Evolutionary conservation across 2,113 vertebrate genomes (phyloP), one percentile per base, ranked within the genome.

Genomic region (Xiphophorus hellerii): DNA sequence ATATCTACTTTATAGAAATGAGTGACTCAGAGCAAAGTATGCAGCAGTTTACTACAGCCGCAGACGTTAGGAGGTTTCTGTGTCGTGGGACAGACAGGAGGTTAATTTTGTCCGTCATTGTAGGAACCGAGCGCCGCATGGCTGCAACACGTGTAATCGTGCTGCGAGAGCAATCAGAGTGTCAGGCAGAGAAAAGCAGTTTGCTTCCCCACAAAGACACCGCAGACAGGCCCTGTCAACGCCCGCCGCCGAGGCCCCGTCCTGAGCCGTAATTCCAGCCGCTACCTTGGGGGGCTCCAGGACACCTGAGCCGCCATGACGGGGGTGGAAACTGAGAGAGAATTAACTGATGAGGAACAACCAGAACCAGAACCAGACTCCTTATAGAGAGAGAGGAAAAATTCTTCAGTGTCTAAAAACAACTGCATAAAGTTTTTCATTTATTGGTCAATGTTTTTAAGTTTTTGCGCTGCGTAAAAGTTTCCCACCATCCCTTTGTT

Each of bases 261-360:
- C 71, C 74, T 77, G 73, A 82, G 75, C 82, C 69, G 94, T 94
- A 95, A 94, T 94, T 94, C 92, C 91, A 94, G 86, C 87, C 80
- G 44, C 72, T 67, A 29, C 72, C 75, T 78, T 71, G 73, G 90
- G 51, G 82, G 82, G 93, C 89, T 91, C 82, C 69, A 1, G 75
- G 87, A 91, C 88, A 94, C 76, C 88, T 73, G 84, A 92, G 84
- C 84, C 85, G 33, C 70, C 70, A 80, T 28, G 77, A 73, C 51
- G 33, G n/a, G 76, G 67, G 72, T 33, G 63, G 73, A 15, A 67
- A 39, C 58, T 28, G 35, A 54, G 78, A 64, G 48, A 80, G 70
- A 66, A 62, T 27, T 51, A 73, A 58, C 54, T 61, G 65, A 77
- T 0, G 25, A 66, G 64, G 10, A 58, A 37, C 54, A 69, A 51